A percentile compares a stretch with the other conserved stretches of the same genome.
Conservation (phyloP, 2,797 vertebrate species). For the Myioborus miniatus region DNA sequence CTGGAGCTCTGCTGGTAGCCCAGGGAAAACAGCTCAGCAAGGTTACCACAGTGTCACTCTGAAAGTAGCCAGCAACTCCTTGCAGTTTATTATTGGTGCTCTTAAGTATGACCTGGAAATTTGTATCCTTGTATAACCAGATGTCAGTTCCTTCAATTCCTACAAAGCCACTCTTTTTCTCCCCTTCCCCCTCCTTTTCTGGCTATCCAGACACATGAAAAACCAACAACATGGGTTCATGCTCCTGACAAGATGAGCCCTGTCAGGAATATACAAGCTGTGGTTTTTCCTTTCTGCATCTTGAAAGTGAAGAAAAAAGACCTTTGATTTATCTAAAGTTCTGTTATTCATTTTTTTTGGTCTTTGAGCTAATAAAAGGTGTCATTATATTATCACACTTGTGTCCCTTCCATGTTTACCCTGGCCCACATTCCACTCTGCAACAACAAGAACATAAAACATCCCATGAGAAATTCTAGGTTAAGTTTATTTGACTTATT, state of each 20-base stretch:
- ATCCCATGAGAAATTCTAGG: conserved; percentile 66
- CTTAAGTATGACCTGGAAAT: conserved; percentile 56
- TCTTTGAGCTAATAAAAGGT: conserved; percentile 63
- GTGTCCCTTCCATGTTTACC: conserved; percentile 59
- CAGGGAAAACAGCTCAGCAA: background rate
- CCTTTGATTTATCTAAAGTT: conserved; percentile 37
- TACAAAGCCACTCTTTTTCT: conserved; percentile 26
- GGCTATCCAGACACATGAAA: background rate
- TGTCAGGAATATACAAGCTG: conserved; percentile 49
- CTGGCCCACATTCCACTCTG: conserved; percentile 56
- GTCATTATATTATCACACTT: conserved; percentile 66
- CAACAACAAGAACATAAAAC: conserved; percentile 70
- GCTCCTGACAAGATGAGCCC: conserved; percentile 49
- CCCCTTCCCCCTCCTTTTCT: background rate
- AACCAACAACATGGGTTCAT: background rate
- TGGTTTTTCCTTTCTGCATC: conserved; percentile 50
- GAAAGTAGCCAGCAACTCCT: conserved; percentile 20
- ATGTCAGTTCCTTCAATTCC: conserved; percentile 10
- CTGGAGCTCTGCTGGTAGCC: background rate
- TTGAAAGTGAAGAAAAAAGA: conserved; percentile 39
- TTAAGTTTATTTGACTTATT: conserved; percentile 73
- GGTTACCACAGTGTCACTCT: background rate
- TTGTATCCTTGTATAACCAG: conserved; percentile 9
- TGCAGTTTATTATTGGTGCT: conserved; percentile 31
- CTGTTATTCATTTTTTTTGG: background rate